These are phyloP conservation scores for Saccopteryx bilineata DNA, from an alignment of 2,113 vertebrate species.

Conservation along the genomic window DNA sequence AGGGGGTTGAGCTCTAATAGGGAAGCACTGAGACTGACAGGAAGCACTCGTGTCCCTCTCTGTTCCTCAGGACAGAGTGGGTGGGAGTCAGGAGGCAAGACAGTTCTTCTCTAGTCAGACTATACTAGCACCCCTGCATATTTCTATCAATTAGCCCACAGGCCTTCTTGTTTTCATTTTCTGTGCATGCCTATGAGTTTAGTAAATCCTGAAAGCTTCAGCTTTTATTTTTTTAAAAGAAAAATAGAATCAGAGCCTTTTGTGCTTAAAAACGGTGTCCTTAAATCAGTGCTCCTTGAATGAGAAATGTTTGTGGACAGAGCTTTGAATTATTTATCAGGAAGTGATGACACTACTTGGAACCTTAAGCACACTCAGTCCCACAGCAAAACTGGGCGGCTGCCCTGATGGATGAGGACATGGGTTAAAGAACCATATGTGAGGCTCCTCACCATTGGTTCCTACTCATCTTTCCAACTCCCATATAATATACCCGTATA, in stretches of 20 bases:
- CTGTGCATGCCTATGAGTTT: background rate
- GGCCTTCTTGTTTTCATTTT: slow-evolving; percentile 15
- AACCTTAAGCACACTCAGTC: background rate
- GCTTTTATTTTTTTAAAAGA: background rate
- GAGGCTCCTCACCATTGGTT: background rate
- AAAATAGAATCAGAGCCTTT: slow-evolving; percentile 68
- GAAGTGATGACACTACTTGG: background rate
- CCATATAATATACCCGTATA: no score
- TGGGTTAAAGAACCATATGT: background rate
- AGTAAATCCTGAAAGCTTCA: slow-evolving; percentile 17
- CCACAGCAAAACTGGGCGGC: background rate
- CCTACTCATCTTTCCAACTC: background rate
- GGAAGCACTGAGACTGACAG: background rate
- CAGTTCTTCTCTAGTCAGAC: background rate
- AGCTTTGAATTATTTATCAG: slow-evolving; percentile 66
- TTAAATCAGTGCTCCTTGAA: slow-evolving; percentile 57
- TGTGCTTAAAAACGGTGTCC: slow-evolving; percentile 54
- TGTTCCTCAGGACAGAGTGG: background rate
- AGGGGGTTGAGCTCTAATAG: background rate
- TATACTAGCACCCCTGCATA: background rate
- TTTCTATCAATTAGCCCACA: background rate
- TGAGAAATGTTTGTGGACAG: slow-evolving; percentile 26
- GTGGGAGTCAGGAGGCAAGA: background rate
- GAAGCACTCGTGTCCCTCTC: background rate
- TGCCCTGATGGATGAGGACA: background rate